These are phyloP conservation scores for Physeter macrocephalus DNA, from an alignment of 2,113 vertebrate species.

Conservation along the genomic window DNA sequence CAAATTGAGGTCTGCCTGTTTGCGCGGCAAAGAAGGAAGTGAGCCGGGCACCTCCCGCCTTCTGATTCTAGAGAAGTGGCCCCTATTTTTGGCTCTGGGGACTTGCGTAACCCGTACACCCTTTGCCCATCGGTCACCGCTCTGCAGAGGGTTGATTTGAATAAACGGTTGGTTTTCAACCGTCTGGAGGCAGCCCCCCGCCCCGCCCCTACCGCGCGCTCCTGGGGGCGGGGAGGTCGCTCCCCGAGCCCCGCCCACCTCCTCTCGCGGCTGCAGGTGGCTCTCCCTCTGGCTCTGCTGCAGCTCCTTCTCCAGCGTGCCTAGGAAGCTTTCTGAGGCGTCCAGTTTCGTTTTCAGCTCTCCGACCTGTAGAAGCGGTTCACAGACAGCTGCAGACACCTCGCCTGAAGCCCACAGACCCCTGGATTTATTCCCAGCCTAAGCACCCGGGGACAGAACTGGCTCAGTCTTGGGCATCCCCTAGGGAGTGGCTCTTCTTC, in stretches of 20 bases:
- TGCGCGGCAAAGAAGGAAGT: background rate
- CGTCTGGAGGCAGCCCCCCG: no score
- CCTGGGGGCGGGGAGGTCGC: background rate
- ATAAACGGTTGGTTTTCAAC: background rate
- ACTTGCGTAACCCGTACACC: background rate
- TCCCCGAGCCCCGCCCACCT: conserved; percentile 59
- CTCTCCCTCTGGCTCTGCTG: background rate
- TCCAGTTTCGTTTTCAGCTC: conserved; percentile 76
- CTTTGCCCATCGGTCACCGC: rapidly evolving
- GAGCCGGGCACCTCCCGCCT: rapidly evolving
- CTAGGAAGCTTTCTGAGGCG: background rate
- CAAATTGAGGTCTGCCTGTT: rapidly evolving
- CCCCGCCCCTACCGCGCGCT: rapidly evolving
- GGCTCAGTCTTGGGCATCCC: background rate
- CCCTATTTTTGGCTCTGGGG: rapidly evolving
- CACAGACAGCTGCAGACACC: background rate
- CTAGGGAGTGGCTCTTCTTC: background rate
- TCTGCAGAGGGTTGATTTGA: background rate
- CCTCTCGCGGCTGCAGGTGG: background rate
- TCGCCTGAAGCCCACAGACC: background rate
- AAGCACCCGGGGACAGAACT: background rate
- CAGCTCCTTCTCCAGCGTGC: conserved; percentile 42
- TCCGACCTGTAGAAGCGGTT: conserved; percentile 70
- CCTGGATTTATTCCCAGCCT: background rate
- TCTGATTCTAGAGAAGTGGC: background rate